Base-by-base conservation (phyloP, 2,113 vertebrate species). In the Oenanthe oenanthe region DNA sequence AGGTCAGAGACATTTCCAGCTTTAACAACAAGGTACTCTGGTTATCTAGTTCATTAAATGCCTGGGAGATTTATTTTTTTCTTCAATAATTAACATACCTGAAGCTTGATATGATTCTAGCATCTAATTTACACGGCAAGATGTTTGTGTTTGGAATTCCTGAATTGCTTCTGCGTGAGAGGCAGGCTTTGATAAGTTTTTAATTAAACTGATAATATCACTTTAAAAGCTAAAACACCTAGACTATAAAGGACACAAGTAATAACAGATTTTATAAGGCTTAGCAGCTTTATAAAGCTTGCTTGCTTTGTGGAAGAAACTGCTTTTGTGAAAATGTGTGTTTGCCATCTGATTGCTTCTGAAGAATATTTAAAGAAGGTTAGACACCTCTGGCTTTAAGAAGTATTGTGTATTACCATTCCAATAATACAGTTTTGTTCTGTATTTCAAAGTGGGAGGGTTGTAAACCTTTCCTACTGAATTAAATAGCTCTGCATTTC, bases 181-280 rank as follows among this genome's bases (percentile, higher is more conserved):
- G 62, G 92, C 22, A 95, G 86, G 68, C 88, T 96, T 95, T 90
- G 95, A 83, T 97, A 97, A 92, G 88, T 93, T 95, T 98, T 98
- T 98, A 98, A 98, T 98, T 98, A 98, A 98, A 97, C 89, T 97
- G 97, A 98, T 98, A 98, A 89, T 96, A 98, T 98, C 97, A 77
- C 91, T 97, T 98, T 97, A 96, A 97, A 97, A 96, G 89, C 91
- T 96, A 93, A 97, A 97, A 95, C 96, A 97, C 90, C 97, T 85
- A 88, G 94, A 85, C 42, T 96, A 90, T 89, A 94, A 97, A 97
- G 96, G 95, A 97, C 93, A 97, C 70, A 86, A 97, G 96, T 90
- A 97, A 97, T 97, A 97, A 97, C 91, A 88, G 84, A 85, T 95
- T 97, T 96, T 96, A 96, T 95, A 95, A 96, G 95, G 95, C 96